Evolutionary conservation across 2,888 invertebrate species (phyloP).

Genomic region (Callinectes sapidus): DNA sequence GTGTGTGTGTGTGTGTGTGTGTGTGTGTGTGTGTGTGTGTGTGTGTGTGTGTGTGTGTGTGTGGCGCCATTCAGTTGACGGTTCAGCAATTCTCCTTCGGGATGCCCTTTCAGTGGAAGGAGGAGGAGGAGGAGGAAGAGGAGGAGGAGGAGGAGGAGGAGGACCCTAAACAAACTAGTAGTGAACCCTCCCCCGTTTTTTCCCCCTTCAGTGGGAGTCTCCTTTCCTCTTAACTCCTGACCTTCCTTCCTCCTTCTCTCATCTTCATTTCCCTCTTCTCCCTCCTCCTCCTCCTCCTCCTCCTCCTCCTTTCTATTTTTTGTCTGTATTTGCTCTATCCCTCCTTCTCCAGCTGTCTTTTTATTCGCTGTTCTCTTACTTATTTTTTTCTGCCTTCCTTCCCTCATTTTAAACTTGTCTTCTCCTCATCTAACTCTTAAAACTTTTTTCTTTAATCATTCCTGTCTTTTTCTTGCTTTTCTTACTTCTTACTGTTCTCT

Average conservation of each 20-base stretch:
- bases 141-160: not conserved
- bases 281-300: not conserved
- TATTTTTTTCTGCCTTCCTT: not conserved
- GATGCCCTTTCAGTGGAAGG: not conserved
- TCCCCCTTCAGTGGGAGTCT: not conserved
- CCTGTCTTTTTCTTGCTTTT: no score
- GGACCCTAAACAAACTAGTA: not conserved
- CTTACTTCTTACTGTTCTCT: no score
- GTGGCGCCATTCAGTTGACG: not conserved
- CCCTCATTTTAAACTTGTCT: not conserved
- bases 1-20: slow-evolving; percentile 20
- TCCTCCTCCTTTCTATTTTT: not conserved
- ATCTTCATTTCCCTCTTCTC: not conserved
- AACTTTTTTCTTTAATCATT: not conserved
- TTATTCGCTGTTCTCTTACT: not conserved
- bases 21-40: not conserved
- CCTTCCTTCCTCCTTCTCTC: not conserved
- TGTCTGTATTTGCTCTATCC: not conserved
- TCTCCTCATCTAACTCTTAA: not conserved
- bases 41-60: not conserved
- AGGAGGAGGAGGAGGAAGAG: not conserved
- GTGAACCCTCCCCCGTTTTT: not conserved
- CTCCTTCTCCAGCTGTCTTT: not conserved
- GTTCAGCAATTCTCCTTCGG: not conserved
- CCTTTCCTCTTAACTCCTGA: not conserved